Base-by-base conservation (phyloP, 2,113 vertebrate species). In the Protobothrops mucrosquamatus region DNA sequence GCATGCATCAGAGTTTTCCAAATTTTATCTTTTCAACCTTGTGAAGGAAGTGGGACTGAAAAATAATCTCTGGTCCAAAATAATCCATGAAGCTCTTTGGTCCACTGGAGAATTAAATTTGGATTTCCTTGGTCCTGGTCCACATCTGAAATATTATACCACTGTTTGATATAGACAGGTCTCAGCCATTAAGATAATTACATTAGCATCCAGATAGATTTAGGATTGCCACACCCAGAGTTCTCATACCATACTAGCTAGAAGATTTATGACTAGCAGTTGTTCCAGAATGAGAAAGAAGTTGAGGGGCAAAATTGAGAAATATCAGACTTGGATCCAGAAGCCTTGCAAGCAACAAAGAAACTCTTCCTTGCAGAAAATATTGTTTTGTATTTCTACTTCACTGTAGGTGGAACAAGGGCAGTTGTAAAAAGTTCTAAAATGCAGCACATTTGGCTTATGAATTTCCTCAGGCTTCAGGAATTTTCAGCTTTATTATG, bases 371-470 rank as follows among this genome's bases (percentile, higher is more conserved):
- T 26, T 34, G 61, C 81, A 11, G 91, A 9, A 74, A 91, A 88
- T 74, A 93, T 43, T 92, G 54, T 88, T 94, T 94, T 93, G 69
- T 87, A 88, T 24, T 93, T 39, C 20, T 87, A 92, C 20, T 85
- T 94, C 93, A n/a, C 57, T 81, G 26, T 52, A 39, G 39, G 87
- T 94, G 96, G 85, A 95, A 95, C 93, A 26, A 93, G 92, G 61
- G 74, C 89, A 93, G 34, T 87, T 86, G 48, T 92, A 69, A 69
- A 64, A 64, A 29, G 23, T 26, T 81, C 56, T 93, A 61, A 56
- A 93, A 90, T 61, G 55, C 24, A 93, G 3, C 43, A 39, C 87
- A 89, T 2, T 92, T 20, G 90, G 74, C 93, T 94, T 93, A 92
- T 92, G 74, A 91, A 86, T 46, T 91, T 92, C 34, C 94, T 93